Conservation (phyloP, 2,888 invertebrate species). For the Oasisia sp. region DNA sequence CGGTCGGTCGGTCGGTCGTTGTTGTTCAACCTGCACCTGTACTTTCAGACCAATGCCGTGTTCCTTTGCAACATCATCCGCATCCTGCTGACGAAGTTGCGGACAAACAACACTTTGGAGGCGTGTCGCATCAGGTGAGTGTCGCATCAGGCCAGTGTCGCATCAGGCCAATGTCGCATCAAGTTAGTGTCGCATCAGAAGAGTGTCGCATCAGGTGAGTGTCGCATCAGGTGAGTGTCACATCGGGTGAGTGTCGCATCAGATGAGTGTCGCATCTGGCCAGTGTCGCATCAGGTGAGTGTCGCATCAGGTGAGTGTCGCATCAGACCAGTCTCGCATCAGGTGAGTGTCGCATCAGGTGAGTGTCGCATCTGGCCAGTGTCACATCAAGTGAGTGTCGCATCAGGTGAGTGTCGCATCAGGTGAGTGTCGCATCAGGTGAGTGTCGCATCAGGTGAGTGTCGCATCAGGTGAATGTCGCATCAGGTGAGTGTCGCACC, state of each 20-base stretch:
- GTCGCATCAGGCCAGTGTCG: too few species aligned
- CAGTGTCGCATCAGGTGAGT: too few species aligned
- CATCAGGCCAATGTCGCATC: constrained; percentile 65
- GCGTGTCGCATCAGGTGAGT: constrained; percentile 65
- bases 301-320: constrained; percentile 63
- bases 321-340: too few species aligned
- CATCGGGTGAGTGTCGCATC: constrained; percentile 66
- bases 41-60: constrained; percentile 66
- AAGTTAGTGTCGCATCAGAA: constrained; percentile 64
- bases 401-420: constrained; percentile 65
- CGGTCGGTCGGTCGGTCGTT: too few species aligned
- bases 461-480: too few species aligned
- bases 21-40: background rate
- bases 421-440: constrained; percentile 58
- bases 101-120: constrained; percentile 67
- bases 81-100: constrained; percentile 67
- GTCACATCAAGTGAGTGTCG: too few species aligned
- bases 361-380: too few species aligned
- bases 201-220: constrained; percentile 65
- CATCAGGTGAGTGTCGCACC: constrained; percentile 61
- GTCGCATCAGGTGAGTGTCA: constrained; percentile 63
- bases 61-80: constrained; percentile 67
- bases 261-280: constrained; percentile 58
- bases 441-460: constrained; percentile 64
- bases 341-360: constrained; percentile 66